Base-by-base conservation (phyloP, 2,113 vertebrate species). In the Misgurnus anguillicaudatus region DNA sequence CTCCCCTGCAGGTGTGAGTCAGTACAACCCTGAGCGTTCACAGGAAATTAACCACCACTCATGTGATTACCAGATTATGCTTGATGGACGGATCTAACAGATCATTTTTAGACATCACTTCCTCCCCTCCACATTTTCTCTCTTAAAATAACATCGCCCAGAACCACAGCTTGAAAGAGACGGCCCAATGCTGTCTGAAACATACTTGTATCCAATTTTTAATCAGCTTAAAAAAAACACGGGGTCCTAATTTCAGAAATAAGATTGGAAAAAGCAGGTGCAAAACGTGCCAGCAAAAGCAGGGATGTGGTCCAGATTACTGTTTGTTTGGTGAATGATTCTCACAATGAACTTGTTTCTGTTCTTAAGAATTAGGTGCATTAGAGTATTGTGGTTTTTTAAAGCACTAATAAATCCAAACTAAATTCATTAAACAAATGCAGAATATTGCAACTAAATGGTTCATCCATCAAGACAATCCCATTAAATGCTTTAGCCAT, bases 21-120 rank as follows among this genome's bases (percentile, higher is more conserved):
- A 78, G 75, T 75, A 62, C 47, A 38, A 36, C 61, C 19, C 73
- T 36, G 24, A 63, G 48, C 41, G 45, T 77, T 81, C 67, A 80
- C 81, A 77, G 83, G 81, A 86, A 80, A 81, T 86, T 84, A 83
- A 80, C 81, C 79, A 66, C 67, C 66, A 79, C 80, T 85, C 78
- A 81, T 61, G 77, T 75, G 80, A 86, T 85, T 84, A 86, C 73
- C 81, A 85, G 79, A 83, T 86, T 86, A 85, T 64, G 61, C 66
- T 45, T 74, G 60, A 75, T 69, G 64, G 57, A 70, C 70, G 38
- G 72, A 84, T 82, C 75, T 71, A 80, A 72, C 73, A 41, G 61
- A 78, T 79, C 71, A 61, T 65, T 73, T 79, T 58, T 51, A 53
- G 39, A 62, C 39, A 84, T 79, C 66, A 45, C 79, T 82, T 84